Evolutionary conservation across 2,113 vertebrate species (phyloP).

Genomic region (Trematomus loennbergii): DNA sequence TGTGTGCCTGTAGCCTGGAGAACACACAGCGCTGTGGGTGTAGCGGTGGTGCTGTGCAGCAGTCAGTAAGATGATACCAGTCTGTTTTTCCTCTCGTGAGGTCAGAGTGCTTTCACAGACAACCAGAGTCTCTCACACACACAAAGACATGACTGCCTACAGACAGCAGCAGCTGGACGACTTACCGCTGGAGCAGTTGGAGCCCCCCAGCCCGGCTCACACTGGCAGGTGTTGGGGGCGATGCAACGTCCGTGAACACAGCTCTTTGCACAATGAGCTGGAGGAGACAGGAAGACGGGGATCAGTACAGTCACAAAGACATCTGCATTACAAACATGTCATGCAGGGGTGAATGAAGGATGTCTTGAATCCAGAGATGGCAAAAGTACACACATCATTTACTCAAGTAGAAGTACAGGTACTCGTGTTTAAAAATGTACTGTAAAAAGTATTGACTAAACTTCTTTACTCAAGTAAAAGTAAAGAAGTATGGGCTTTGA

Average conservation of each 20-base stretch:
- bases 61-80: conserved; percentile 47
- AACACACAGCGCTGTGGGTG: not conserved
- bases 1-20: not conserved
- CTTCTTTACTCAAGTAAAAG: no score
- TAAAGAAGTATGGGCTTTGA: no score
- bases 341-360: not conserved
- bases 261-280: conserved; percentile 95
- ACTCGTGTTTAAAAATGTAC: no score
- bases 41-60: not conserved
- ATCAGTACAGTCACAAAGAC: conserved; percentile 13
- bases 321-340: not conserved
- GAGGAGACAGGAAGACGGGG: conserved; percentile 60
- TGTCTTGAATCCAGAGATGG: no score
- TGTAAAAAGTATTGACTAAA: no score
- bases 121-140: conserved; percentile 26
- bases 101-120: conserved; percentile 59
- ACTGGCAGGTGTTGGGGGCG: conserved; percentile 99
- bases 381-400: no score
- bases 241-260: conserved; percentile 96
- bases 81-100: conserved; percentile 44
- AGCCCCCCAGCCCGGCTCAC: conserved; percentile 98
- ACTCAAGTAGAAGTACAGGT: no score
- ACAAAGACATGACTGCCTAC: conserved; percentile 50
- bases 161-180: conserved; percentile 89
- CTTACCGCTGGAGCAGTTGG: conserved; percentile 99